Base-by-base conservation (phyloP, 2,797 vertebrate species). In the Glossophaga mutica region DNA sequence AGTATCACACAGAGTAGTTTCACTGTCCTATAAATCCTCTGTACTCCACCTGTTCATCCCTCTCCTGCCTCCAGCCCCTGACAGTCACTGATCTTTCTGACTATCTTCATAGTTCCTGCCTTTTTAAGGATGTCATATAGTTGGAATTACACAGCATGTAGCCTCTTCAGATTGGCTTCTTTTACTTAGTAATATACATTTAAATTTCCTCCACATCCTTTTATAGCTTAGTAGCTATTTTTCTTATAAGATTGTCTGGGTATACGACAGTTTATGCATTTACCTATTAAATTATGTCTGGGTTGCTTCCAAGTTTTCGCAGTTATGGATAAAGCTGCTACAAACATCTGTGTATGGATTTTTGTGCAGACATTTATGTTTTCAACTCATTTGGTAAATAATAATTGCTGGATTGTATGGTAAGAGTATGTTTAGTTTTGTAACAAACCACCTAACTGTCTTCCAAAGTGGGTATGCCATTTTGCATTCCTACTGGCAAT, bases 331-430 rank as follows among this genome's bases (percentile, higher is more conserved):
- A 84, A 88, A 83, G 26, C 52, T 89, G 59, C 48, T 92, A 11
- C 50, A 68, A 88, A 77, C 16, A 55, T 83, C 50, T 87, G 3
- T 77, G 34, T 90, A 29, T 18, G 77, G 37, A 10, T 21, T 73
- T 52, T 77, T 55, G 29, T 82, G 32, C 90, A 37, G 57, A 46
- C 16, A 22, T 44, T 82, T 76, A 81, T 82, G 68, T 62, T 90
- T 90, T 82, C 50, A 65, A 34, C 48, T 90, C 16, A 12, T 89
- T 78, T 95, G 59, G n/a, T 67, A 79, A 91, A 73, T 92, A 79
- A 11, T 18, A 55, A 24, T 57, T 73, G 12, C 18, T 87, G 42
- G 34, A 57, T 73, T 79, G 34, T 70, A 65, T 48, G 16, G 3
- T 74, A 70, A 76, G 21, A 74, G 22, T 74, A 37, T 87, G 7